Percentiles rank a stretch among this genome's conserved stretches.
Evolutionary conservation across 2,113 vertebrate species (phyloP).

Genomic region (Macquaria ambigua): DNA sequence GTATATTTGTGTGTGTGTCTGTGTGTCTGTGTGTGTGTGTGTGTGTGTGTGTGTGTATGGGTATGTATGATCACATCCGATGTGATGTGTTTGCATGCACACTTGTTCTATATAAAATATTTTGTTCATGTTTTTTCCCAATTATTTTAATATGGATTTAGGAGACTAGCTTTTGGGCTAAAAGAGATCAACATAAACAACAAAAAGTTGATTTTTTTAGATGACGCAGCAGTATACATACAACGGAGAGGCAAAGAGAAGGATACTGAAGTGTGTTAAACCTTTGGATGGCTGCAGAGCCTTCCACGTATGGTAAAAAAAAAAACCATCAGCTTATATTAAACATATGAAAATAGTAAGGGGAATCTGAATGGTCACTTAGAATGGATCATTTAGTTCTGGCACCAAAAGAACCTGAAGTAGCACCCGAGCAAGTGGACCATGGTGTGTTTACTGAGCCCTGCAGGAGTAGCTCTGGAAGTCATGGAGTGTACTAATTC

Average conservation of each 20-base stretch:
- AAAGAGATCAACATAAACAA: neutral
- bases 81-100: neutral
- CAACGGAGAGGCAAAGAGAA: neutral
- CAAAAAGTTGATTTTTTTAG: neutral
- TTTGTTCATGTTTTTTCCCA: neutral
- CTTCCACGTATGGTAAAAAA: neutral
- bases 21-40: too few species aligned
- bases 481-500: conserved; percentile 4
- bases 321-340: neutral
- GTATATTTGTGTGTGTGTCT: neutral
- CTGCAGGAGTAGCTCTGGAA: conserved; percentile 13
- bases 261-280: neutral
- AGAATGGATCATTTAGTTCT: conserved; percentile 13
- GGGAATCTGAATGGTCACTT: neutral
- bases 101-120: neutral
- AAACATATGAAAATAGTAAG: neutral
- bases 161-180: neutral
- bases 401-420: neutral
- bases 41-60: too few species aligned
- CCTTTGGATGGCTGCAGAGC: neutral
- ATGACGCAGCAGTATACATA: neutral
- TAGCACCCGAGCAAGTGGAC: neutral
- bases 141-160: neutral
- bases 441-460: neutral
- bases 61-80: neutral